Base-by-base conservation (phyloP, 1,140 invertebrate genomes). In the Nephila pilipes region DNA sequence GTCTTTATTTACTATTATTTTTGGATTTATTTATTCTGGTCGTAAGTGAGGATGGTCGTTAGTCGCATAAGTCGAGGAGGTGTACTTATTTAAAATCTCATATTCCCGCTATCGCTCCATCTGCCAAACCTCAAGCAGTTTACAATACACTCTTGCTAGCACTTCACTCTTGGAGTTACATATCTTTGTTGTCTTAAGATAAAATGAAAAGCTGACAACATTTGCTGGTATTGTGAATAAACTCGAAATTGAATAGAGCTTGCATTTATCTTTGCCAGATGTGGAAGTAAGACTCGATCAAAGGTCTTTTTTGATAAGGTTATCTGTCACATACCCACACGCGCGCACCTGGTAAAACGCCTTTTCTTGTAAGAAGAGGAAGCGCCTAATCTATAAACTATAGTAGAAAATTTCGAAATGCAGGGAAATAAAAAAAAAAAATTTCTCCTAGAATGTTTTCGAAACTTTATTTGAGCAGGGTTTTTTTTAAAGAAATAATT, bases 231-330 rank as follows among this genome's bases (percentile, higher is more conserved):
- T 69, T 29, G 25, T 32, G 29, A 69, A 14, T 69, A 16, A 69
- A 32, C 14, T 69, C 25, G 25, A 32, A 32, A 14, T 16, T 69
- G 65, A 29, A 29, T 29, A 29, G 65, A 14, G 65, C 65, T 32
- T 29, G 25, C 29, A 0, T 36, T 87, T 88, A 88, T 88, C 87
- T n/a, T 60, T 60, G 16, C 55, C 89, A 79, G 29, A 81, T 90
- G 89, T 46, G 25, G 46, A 75, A 57, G 60, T 75, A 90, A 58
- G 69, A 38, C 20, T 83, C 18, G 89, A 75, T 90, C 89, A 90
- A 90, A 90, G 89, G 89, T 90, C 38, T 60, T 63, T 14, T 57
- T 60, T 83, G 89, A 90, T 90, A 90, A 90, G 87, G 29, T 69
- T 87, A 65, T 75, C 63, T 89, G 20, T 54, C 69, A 54, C 29